A percentile compares a stretch with the other conserved stretches of the same genome.
Conservation (phyloP, 2,888 invertebrate genomes). For the Cinara cedri region DNA sequence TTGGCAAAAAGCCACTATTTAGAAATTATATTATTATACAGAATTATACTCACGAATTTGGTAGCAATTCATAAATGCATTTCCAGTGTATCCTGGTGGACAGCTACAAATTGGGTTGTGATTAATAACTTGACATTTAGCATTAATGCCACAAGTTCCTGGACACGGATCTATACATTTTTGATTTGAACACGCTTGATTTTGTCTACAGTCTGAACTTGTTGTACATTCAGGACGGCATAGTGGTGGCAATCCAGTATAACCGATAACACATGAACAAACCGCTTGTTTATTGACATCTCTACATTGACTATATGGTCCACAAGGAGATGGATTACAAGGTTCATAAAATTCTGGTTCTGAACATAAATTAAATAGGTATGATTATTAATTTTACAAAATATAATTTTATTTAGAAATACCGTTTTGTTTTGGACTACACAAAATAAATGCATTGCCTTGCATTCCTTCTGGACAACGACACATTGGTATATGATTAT, state of each 20-base stretch:
- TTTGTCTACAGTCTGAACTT: slow-evolving; percentile 64
- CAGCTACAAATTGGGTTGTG: slow-evolving; percentile 66
- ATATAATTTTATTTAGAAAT: not conserved
- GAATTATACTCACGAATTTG: slow-evolving; percentile 34
- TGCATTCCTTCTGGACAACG: slow-evolving; percentile 71
- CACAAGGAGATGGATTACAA: slow-evolving; percentile 79
- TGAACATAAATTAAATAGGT: not conserved
- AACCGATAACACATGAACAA: slow-evolving; percentile 72
- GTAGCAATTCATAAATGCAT: slow-evolving; percentile 65
- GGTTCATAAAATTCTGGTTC: slow-evolving; percentile 64
- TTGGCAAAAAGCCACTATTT: too few species aligned
- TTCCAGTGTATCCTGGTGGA: slow-evolving; percentile 65
- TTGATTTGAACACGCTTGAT: slow-evolving; percentile 63
- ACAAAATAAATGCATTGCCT: slow-evolving; percentile 77
- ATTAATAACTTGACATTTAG: slow-evolving; percentile 63
- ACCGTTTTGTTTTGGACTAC: slow-evolving; percentile 63
- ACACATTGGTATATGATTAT: slow-evolving; percentile 79
- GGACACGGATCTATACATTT: slow-evolving; percentile 65
- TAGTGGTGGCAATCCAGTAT: slow-evolving; percentile 69
- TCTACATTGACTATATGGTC: slow-evolving; percentile 69
- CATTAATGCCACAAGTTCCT: slow-evolving; percentile 64
- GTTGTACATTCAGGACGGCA: slow-evolving; percentile 65
- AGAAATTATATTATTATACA: not conserved
- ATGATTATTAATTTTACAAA: not conserved
- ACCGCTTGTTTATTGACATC: slow-evolving; percentile 64